phyloP scores from a whole-genome alignment of 2,888 invertebrate species.

The Portevinia maculata region DNA sequence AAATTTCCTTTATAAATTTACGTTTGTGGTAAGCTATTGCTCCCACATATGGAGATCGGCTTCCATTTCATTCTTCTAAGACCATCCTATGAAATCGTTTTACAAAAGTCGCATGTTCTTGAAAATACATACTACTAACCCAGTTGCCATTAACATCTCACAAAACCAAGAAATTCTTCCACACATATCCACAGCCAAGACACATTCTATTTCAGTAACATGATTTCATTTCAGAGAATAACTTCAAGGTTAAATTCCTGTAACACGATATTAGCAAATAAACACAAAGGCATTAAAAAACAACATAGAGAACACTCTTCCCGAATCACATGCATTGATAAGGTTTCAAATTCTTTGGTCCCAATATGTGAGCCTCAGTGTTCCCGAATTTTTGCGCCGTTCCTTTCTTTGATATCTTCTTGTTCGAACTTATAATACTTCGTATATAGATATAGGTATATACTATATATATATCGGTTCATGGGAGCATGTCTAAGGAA shows the following conservation, averaged over 20 bases:
- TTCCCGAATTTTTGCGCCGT: background rate
- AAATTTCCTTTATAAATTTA: too few species aligned
- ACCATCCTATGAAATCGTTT: too few species aligned
- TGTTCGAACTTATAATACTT: conserved; percentile 28
- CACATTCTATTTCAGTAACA: background rate
- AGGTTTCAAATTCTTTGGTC: conserved; percentile 7
- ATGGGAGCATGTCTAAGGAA: conserved; percentile 19
- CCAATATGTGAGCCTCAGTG: background rate
- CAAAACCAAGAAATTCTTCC: too few species aligned
- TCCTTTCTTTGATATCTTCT: background rate
- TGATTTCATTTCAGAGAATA: background rate
- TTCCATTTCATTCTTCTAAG: too few species aligned
- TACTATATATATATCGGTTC: conserved; percentile 1
- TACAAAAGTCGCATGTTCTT: too few species aligned
- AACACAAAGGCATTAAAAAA: background rate
- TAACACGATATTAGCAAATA: conserved; percentile 1
- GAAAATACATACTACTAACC: too few species aligned
- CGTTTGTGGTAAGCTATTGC: too few species aligned
- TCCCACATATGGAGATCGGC: too few species aligned
- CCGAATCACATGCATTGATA: background rate
- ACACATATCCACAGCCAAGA: background rate
- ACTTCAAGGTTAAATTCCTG: conserved; percentile 5
- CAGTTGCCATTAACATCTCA: too few species aligned
- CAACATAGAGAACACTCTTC: background rate
- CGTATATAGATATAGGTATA: too few species aligned